phyloP scores from a whole-genome alignment of 2,113 vertebrate genomes.

The Carassius auratus region DNA sequence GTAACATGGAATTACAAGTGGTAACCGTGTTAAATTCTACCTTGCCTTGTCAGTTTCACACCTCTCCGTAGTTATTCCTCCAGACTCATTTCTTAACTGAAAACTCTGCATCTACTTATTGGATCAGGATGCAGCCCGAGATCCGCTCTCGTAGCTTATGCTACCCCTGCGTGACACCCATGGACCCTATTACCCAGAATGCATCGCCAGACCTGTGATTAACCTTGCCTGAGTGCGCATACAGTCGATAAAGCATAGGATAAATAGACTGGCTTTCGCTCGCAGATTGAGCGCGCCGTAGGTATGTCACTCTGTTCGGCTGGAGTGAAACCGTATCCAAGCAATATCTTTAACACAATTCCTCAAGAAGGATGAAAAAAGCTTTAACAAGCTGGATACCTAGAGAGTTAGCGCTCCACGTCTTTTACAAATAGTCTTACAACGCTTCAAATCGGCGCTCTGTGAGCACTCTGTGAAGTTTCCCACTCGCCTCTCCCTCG shows the following conservation, averaged over 20 bases:
- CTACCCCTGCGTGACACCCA: slow-evolving; percentile 38
- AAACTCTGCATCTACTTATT: slow-evolving; percentile 52
- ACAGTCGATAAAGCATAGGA: slow-evolving; percentile 59
- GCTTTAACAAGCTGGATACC: slow-evolving; percentile 77
- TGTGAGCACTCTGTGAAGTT: slow-evolving; percentile 65
- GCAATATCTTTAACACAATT: slow-evolving; percentile 57
- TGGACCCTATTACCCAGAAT: slow-evolving; percentile 48
- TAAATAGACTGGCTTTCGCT: slow-evolving; percentile 54
- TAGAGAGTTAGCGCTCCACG: slow-evolving; percentile 79
- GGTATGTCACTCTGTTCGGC: slow-evolving; percentile 55
- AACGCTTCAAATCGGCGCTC: slow-evolving; percentile 64
- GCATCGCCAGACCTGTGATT: slow-evolving; percentile 51
- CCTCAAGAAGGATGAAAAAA: slow-evolving; percentile 53
- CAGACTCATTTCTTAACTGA: slow-evolving; percentile 48
- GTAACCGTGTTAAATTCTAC: slow-evolving; percentile 74
- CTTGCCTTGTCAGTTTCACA: slow-evolving; percentile 73
- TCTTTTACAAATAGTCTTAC: slow-evolving; percentile 81
- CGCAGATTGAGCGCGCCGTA: slow-evolving; percentile 25
- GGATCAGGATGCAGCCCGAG: slow-evolving; percentile 17
- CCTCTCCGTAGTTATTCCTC: slow-evolving; percentile 68
- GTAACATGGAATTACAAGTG: slow-evolving; percentile 80
- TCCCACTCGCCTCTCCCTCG: slow-evolving; percentile 62
- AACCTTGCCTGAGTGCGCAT: slow-evolving; percentile 54
- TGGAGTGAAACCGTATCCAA: slow-evolving; percentile 53
- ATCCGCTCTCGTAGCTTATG: slow-evolving; percentile 11